Conservation (phyloP, 1,140 invertebrate species). For the Aleiodes sp. region DNA sequence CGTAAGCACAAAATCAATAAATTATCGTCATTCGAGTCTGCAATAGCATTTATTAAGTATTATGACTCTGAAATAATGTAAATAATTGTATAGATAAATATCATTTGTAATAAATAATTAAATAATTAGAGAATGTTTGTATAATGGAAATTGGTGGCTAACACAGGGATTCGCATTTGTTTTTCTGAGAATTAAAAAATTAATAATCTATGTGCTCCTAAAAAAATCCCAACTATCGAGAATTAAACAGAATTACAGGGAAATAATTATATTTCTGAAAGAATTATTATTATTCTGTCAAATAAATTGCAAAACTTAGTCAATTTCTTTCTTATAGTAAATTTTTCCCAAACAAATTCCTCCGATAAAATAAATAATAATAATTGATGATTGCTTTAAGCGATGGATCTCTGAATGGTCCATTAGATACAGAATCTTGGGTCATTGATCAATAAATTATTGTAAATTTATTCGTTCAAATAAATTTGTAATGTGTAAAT, state of each 20-base stretch:
- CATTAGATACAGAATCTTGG: neutral
- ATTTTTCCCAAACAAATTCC: too few relatives aligned
- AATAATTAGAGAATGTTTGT: conserved; percentile 33
- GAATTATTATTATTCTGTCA: neutral
- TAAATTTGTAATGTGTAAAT: conserved; percentile 59
- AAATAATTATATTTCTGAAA: neutral
- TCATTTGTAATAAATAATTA: neutral
- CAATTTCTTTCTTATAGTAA: neutral
- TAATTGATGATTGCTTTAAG: conserved; percentile 1
- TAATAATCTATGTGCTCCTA: neutral
- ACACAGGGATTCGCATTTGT: neutral
- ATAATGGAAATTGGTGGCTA: conserved; percentile 19
- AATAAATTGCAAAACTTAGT: neutral
- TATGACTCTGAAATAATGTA: conserved; percentile 46
- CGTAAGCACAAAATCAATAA: neutral
- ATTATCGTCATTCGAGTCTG: neutral
- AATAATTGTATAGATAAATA: conserved; percentile 63
- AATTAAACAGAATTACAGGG: too few relatives aligned
- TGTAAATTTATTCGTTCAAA: conserved; percentile 50
- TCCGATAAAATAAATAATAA: conserved; percentile 14
- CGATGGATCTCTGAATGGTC: neutral
- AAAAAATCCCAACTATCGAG: too few relatives aligned
- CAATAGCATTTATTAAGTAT: neutral
- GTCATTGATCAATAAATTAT: conserved; percentile 43
- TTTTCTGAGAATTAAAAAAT: neutral